Base-by-base conservation (phyloP, 2,888 invertebrate genomes). In the Malachius bipustulatus region DNA sequence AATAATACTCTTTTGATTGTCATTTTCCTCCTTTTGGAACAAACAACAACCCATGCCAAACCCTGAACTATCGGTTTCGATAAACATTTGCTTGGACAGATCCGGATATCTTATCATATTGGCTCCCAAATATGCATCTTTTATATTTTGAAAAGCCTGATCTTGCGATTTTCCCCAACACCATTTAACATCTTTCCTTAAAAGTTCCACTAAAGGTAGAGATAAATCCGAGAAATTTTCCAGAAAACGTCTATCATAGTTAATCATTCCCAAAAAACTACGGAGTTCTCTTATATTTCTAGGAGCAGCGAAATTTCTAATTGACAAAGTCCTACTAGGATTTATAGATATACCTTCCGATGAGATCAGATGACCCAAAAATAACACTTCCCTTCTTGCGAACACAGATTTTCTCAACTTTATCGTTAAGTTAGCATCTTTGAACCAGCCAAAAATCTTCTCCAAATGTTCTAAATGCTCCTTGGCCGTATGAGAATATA, bases 31-130 rank as follows among this genome's bases (percentile, higher is more conserved):
- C 10, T 35, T 11, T 28, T 38, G 38, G 16, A 19, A 38, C 11
- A 38, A 14, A 35, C 35, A 36, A 33, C 39, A 26, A 32, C 29
- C 26, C 37, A 47, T 6, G 42, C 26, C 10, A 43, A 26, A 4
- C 30, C 42, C 31, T 30, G 29, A 38, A 12, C 35, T 36, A 19
- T 35, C 31, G 3, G 26, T 15, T 31, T 38, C 26, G 10, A 38
- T 30, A 27, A 36, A 16, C 24, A 38, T 8, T n/a, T 10, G 15
- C 16, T n/a, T 12, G 4, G 11, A 11, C n/a, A 31, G 12, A 19
- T 36, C 12, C 10, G 38, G 38, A 30, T 38, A 35, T 10, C 11
- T 9, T 12, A 38, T 16, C 35, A 30, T 31, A 3, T 14, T 26
- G 11, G 16, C 30, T 4, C 15, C 19, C 28, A 37, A 16, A 39